A percentile compares a stretch with the other conserved stretches of the same genome.
These are phyloP conservation scores for Rhyacichthys aspro DNA, from an alignment of 2,797 vertebrate genomes.

Conservation along the genomic window DNA sequence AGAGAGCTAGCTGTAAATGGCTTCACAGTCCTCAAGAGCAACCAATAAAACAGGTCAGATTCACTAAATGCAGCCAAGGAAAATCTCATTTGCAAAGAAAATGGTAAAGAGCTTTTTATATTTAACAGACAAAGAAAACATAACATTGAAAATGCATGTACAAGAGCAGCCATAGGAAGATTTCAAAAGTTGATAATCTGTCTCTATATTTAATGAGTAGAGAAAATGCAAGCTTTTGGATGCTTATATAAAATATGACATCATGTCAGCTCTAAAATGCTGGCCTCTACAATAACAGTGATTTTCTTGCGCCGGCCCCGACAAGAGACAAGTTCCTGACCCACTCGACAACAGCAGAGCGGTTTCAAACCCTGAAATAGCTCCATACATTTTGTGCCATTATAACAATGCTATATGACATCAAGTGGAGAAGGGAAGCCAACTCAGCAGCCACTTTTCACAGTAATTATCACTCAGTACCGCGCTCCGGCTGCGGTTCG, in stretches of 20 bases:
- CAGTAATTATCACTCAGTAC: conserved; percentile 78
- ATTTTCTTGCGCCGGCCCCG: conserved; percentile 32
- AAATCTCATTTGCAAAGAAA: conserved; percentile 26
- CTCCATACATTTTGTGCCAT: conserved; percentile 50
- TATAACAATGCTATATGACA: conserved; percentile 62
- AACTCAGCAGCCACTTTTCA: conserved; percentile 78
- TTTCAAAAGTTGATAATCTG: background rate
- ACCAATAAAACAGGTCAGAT: conserved; percentile 33
- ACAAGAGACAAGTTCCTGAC: conserved; percentile 45
- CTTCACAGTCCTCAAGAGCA: conserved; percentile 21
- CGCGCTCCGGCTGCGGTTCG: conserved; percentile 50
- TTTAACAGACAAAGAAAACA: conserved; percentile 12
- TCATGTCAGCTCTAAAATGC: conserved; percentile 13
- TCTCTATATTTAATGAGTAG: background rate
- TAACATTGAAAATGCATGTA: background rate
- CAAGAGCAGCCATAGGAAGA: background rate
- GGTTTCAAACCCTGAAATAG: conserved; percentile 51
- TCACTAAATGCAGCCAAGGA: conserved; percentile 9
- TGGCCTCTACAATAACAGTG: conserved; percentile 6
- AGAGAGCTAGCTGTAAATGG: conserved; percentile 22
- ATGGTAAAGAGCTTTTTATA: conserved; percentile 15
- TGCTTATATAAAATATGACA: background rate
- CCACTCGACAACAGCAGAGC: conserved; percentile 23
- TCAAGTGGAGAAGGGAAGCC: conserved; percentile 67
- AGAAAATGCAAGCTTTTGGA: conserved; percentile 1